phyloP scores from a whole-genome alignment of 2,113 vertebrate genomes.

The Mesembrinibis cayennensis region DNA sequence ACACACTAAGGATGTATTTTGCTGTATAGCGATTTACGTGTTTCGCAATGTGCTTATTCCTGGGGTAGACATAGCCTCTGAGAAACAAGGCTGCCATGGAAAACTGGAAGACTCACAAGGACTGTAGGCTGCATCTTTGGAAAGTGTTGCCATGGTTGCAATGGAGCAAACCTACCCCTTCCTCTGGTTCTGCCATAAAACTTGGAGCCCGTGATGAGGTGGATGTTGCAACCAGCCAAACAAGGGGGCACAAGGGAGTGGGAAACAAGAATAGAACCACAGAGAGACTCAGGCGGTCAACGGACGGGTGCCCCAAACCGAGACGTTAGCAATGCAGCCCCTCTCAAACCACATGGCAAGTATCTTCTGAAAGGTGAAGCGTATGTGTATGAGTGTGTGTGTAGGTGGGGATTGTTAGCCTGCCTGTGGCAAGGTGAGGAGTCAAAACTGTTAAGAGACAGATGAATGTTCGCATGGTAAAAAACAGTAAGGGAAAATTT shows the following conservation, averaged over 20 bases:
- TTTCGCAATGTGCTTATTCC: background rate
- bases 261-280: background rate
- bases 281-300: background rate
- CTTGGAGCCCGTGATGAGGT: background rate
- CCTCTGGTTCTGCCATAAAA: slow-evolving; percentile 1
- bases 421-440: background rate
- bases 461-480: background rate
- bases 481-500: background rate
- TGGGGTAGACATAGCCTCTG: background rate
- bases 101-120: slow-evolving; percentile 40
- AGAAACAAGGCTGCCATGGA: slow-evolving; percentile 12
- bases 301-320: background rate
- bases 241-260: background rate
- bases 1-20: background rate
- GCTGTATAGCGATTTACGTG: rapidly evolving
- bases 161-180: background rate
- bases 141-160: slow-evolving; percentile 55
- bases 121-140: slow-evolving; percentile 10
- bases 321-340: background rate
- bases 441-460: background rate
- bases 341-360: background rate
- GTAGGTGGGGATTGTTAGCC: background rate
- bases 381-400: background rate
- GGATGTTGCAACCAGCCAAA: background rate
- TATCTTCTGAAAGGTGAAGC: background rate